Conservation (phyloP, 2,888 invertebrate genomes). For the Pilophorus perplexus region DNA sequence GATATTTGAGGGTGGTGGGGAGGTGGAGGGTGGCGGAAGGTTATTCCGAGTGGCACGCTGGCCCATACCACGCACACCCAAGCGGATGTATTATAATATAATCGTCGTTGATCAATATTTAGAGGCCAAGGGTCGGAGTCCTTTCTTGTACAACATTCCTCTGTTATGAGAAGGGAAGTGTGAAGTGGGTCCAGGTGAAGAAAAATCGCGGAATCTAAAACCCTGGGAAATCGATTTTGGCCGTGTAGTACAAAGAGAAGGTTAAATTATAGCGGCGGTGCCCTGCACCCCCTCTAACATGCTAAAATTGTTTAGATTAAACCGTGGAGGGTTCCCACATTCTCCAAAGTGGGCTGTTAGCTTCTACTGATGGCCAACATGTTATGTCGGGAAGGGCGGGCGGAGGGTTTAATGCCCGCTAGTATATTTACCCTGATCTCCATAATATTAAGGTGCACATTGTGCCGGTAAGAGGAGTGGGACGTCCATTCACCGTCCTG, state of each 20-base stretch:
- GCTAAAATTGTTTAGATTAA: slow-evolving; percentile 22
- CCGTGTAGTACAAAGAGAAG: slow-evolving; percentile 1
- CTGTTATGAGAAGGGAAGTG: neutral
- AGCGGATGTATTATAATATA: neutral
- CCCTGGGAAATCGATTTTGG: slow-evolving; percentile 2
- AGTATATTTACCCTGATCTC: slow-evolving; percentile 17
- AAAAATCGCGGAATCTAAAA: neutral
- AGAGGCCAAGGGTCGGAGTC: neutral
- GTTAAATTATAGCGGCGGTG: slow-evolving; percentile 8
- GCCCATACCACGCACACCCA: slow-evolving; percentile 5
- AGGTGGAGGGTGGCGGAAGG: neutral
- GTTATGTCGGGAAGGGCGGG: slow-evolving; percentile 5
- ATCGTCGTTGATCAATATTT: slow-evolving; percentile 2
- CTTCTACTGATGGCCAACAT: slow-evolving; percentile 15
- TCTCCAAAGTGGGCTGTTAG: slow-evolving; percentile 22
- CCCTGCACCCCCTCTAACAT: neutral
- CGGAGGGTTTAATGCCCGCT: slow-evolving; percentile 6
- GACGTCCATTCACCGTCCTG: slow-evolving; percentile 9
- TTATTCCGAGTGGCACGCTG: slow-evolving; percentile 9
- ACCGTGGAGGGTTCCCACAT: slow-evolving; percentile 9
- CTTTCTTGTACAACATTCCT: slow-evolving; percentile 14
- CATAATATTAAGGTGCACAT: slow-evolving; percentile 15
- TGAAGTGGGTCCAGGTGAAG: neutral
- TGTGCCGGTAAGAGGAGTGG: slow-evolving; percentile 6
- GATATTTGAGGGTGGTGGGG: neutral